These are phyloP conservation scores for Monopterus albus DNA, from an alignment of 2,113 vertebrate genomes.

Conservation along the genomic window DNA sequence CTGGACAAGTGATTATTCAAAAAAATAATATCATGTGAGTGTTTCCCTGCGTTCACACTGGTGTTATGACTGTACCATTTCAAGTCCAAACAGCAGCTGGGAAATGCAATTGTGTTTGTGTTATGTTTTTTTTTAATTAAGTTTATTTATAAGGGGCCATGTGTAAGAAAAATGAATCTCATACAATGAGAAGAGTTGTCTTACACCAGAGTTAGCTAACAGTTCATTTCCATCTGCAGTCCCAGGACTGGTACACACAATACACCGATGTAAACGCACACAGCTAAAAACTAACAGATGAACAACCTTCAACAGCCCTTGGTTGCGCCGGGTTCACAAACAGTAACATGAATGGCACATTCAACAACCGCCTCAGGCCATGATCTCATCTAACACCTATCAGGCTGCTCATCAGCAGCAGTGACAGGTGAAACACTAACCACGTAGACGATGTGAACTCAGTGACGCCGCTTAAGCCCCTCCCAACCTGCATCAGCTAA, in stretches of 20 bases:
- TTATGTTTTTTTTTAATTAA: too few species aligned
- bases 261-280: too few species aligned
- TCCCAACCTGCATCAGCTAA: conserved; percentile 28
- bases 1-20: too few species aligned
- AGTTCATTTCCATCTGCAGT: too few species aligned
- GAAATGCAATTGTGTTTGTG: neutral
- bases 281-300: too few species aligned
- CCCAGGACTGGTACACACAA: too few species aligned
- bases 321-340: conserved; percentile 14
- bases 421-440: conserved; percentile 67
- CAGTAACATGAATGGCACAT: conserved; percentile 34
- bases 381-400: conserved; percentile 65
- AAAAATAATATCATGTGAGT: neutral
- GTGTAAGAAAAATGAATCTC: too few species aligned
- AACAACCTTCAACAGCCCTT: conserved; percentile 5
- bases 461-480: neutral
- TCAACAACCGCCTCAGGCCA: conserved; percentile 20
- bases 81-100: neutral
- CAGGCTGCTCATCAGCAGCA: conserved; percentile 40
- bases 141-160: too few species aligned
- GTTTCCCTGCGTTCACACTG: neutral
- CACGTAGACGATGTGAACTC: conserved; percentile 38
- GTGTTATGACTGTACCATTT: neutral
- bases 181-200: too few species aligned
- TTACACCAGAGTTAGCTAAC: too few species aligned